Conservation (phyloP, 2,888 invertebrate species). For the Mythimna vitellina region DNA sequence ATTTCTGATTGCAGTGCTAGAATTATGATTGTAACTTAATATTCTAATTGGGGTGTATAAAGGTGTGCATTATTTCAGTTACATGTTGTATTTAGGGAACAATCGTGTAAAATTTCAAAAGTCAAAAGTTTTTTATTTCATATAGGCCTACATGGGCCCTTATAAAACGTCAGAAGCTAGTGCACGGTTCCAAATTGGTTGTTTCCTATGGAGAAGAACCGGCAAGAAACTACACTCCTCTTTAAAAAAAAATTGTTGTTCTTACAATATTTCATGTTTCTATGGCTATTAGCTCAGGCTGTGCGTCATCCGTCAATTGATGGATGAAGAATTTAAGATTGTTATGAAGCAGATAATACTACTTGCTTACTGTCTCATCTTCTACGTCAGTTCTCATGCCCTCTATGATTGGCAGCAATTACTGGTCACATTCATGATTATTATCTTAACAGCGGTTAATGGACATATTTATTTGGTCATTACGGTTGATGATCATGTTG, state of each 20-base stretch:
- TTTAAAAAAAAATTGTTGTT: too few species aligned
- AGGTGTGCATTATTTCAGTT: too few species aligned
- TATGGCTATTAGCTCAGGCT: background rate
- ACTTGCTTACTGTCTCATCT: background rate
- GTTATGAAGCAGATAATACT: background rate
- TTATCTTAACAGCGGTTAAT: slow-evolving; percentile 46
- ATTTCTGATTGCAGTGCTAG: too few species aligned
- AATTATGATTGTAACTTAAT: too few species aligned
- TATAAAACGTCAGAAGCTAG: too few species aligned
- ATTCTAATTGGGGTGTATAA: too few species aligned
- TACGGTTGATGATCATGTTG: background rate
- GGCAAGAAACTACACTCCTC: too few species aligned
- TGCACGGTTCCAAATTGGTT: too few species aligned
- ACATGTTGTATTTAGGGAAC: background rate
- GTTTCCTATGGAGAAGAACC: too few species aligned
- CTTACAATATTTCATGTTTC: too few species aligned
- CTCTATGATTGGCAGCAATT: slow-evolving; percentile 40
- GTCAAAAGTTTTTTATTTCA: too few species aligned
- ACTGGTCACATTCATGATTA: slow-evolving; percentile 19
- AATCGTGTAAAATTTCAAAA: background rate
- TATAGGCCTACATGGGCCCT: too few species aligned
- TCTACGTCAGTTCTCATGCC: slow-evolving; percentile 28
- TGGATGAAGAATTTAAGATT: background rate
- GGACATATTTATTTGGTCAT: slow-evolving; percentile 35
- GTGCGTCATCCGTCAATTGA: background rate